Evolutionary conservation across 2,797 vertebrate genomes (phyloP).

Genomic region (Zenarchopterus dispar): DNA sequence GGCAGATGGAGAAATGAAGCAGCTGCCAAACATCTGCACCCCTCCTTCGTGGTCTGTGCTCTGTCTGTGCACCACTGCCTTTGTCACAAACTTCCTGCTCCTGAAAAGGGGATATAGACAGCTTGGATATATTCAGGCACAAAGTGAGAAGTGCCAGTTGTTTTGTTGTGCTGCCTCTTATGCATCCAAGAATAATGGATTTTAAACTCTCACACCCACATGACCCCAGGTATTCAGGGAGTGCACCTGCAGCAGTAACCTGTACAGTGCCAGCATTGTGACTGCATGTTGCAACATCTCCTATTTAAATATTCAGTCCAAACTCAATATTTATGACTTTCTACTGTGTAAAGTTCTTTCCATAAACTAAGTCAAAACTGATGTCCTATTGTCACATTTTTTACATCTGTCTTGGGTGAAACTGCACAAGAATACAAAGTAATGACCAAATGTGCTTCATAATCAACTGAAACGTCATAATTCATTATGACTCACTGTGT

Average conservation of each 20-base stretch:
- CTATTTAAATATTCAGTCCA: slow-evolving; percentile 26
- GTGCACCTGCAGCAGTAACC: slow-evolving; percentile 64
- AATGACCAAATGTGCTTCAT: slow-evolving; percentile 37
- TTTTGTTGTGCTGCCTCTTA: slow-evolving; percentile 3
- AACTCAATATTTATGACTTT: slow-evolving; percentile 36
- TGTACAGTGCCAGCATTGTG: slow-evolving; percentile 17
- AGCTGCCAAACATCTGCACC: slow-evolving; percentile 82
- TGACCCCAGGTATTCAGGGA: slow-evolving; percentile 33
- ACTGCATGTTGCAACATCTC: slow-evolving; percentile 48
- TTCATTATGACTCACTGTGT: too few relatives aligned
- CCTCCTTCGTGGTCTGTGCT: slow-evolving; percentile 60
- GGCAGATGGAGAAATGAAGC: slow-evolving; percentile 67
- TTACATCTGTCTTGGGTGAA: slow-evolving; percentile 41
- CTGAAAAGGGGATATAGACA: slow-evolving; percentile 29
- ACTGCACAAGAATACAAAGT: slow-evolving; percentile 13
- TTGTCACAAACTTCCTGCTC: slow-evolving; percentile 71
- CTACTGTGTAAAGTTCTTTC: slow-evolving; percentile 44
- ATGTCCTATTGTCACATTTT: slow-evolving; percentile 33
- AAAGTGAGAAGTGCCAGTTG: slow-evolving; percentile 25
- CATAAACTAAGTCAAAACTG: slow-evolving; percentile 28
- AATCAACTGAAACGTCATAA: slow-evolving; percentile 34
- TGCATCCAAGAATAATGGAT: slow-evolving; percentile 42
- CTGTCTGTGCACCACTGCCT: slow-evolving; percentile 58
- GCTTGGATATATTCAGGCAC: slow-evolving; percentile 42
- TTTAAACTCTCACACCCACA: slow-evolving; percentile 24